phyloP scores from a whole-genome alignment of 2,888 invertebrate species.

The Leptopilina drosophilae region DNA sequence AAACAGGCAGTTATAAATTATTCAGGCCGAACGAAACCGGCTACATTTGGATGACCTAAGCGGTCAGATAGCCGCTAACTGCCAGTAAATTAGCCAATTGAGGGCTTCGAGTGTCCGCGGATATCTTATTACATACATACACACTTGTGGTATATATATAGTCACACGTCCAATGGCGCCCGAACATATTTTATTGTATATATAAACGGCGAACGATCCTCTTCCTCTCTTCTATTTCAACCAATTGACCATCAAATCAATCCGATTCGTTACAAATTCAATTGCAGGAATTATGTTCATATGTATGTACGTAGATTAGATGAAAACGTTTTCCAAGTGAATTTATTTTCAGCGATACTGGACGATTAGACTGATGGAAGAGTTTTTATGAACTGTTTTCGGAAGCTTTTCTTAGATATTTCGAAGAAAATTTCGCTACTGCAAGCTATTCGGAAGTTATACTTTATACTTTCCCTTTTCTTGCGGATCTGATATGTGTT shows the following conservation, averaged over 20 bases:
- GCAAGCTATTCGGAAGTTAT: too few species aligned
- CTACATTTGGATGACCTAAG: conserved; percentile 75
- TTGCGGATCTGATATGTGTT: too few species aligned
- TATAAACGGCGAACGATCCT: conserved; percentile 62
- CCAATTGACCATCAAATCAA: conserved; percentile 58
- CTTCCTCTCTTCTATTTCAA: conserved; percentile 58
- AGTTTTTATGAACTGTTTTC: too few species aligned
- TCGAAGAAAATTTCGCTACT: too few species aligned
- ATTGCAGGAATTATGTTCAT: conserved; percentile 13
- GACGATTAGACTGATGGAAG: too few species aligned
- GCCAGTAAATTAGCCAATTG: conserved; percentile 77
- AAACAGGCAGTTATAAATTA: conserved; percentile 77
- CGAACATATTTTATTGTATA: conserved; percentile 59
- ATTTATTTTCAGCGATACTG: too few species aligned
- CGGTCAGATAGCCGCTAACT: conserved; percentile 75
- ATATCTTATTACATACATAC: conserved; percentile 77
- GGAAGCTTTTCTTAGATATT: too few species aligned
- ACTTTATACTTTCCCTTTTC: too few species aligned
- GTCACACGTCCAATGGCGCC: conserved; percentile 69
- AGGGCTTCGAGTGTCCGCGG: conserved; percentile 78
- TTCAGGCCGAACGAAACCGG: conserved; percentile 75
- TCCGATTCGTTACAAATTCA: conserved; percentile 54
- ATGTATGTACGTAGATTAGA: too few species aligned
- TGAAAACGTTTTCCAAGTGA: too few species aligned
- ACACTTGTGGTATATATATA: conserved; percentile 65